Conservation (phyloP, 2,113 vertebrate genomes). For the Azemiops feae region DNA sequence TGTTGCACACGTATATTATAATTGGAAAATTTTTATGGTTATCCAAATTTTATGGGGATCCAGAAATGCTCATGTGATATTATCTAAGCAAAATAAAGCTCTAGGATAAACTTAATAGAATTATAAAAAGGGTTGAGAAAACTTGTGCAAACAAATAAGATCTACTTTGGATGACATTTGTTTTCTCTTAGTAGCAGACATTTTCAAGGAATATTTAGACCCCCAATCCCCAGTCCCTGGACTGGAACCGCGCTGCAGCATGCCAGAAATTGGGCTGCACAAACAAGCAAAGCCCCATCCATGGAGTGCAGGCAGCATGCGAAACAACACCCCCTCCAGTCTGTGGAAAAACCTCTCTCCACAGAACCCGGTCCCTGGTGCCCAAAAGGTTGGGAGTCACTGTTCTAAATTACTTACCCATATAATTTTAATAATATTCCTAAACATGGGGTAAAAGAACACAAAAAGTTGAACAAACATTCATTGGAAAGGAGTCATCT, state of each 20-base stretch:
- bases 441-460: neutral
- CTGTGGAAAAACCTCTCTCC: neutral
- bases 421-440: neutral
- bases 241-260: neutral
- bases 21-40: neutral
- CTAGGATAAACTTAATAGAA: neutral
- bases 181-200: neutral
- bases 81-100: neutral
- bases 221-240: neutral
- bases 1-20: neutral
- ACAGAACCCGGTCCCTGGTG: neutral
- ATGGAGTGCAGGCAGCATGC: neutral
- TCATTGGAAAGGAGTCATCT: neutral
- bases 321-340: neutral
- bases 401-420: neutral
- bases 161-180: neutral
- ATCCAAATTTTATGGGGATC: neutral
- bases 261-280: neutral
- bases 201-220: neutral
- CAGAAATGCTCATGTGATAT: neutral
- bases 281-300: neutral
- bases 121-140: neutral
- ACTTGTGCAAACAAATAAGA: neutral
- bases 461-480: neutral
- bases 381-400: neutral